Conservation (phyloP, 2,797 vertebrate species). For the Rhinella marina region DNA sequence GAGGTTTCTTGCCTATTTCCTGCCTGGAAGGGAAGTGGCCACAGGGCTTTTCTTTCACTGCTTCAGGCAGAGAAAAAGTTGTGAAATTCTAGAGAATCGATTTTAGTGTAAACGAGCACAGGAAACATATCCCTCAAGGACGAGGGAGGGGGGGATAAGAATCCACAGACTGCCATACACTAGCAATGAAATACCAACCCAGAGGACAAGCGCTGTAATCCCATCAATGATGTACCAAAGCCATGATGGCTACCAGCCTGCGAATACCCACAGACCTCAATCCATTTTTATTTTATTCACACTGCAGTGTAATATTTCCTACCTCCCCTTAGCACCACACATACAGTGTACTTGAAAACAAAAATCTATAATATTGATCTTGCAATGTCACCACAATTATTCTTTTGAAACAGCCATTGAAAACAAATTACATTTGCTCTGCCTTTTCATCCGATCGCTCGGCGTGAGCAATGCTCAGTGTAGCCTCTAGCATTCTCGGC, state of each 20-base stretch:
- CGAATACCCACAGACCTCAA: conserved; percentile 90
- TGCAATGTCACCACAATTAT: conserved; percentile 99
- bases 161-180: conserved; percentile 69
- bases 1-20: conserved; percentile 13
- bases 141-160: conserved; percentile 72
- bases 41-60: not conserved
- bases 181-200: conserved; percentile 80
- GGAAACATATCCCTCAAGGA: conserved; percentile 76
- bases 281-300: conserved; percentile 99
- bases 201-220: conserved; percentile 90
- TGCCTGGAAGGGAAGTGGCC: conserved; percentile 15
- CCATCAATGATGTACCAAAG: conserved; percentile 88
- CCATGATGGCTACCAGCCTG: conserved; percentile 90
- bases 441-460: conserved; percentile 98
- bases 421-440: conserved; percentile 99
- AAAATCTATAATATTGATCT: conserved; percentile 99
- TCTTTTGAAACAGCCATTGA: conserved; percentile 99
- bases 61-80: conserved; percentile 57
- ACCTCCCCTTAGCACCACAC: conserved; percentile 95
- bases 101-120: conserved; percentile 67
- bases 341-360: conserved; percentile 98
- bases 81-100: conserved; percentile 46
- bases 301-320: conserved; percentile 95
- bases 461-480: conserved; percentile 93
- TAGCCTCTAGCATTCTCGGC: conserved; percentile 77